Percentiles rank a stretch among this genome's conserved stretches.
Conservation (phyloP, 2,797 vertebrate genomes). For the Cygnus olor region DNA sequence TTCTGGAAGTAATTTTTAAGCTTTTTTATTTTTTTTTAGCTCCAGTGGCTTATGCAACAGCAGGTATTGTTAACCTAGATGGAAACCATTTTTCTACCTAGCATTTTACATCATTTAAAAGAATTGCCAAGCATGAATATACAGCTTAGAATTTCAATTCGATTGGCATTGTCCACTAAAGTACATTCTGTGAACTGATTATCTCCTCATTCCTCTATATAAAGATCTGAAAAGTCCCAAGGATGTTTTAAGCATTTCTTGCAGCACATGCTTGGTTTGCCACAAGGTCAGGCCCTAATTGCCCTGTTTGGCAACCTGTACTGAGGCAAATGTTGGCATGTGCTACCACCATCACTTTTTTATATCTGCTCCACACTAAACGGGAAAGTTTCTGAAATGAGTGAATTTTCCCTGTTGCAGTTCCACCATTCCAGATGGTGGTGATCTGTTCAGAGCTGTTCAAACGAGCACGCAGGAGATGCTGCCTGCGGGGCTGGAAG, state of each 20-base stretch:
- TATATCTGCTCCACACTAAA: not conserved
- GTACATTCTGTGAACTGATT: not conserved
- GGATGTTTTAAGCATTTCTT: not conserved
- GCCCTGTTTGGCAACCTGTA: not conserved
- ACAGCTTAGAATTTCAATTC: slow-evolving; percentile 1
- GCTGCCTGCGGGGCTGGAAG: rapidly evolving
- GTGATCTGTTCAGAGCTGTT: rapidly evolving
- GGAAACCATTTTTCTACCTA: slow-evolving; percentile 20
- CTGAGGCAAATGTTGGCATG: not conserved
- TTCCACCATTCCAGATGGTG: not conserved
- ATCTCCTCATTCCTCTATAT: not conserved
- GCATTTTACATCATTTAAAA: not conserved
- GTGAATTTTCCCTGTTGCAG: not conserved
- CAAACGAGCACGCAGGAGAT: not conserved
- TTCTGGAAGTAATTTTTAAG: slow-evolving; percentile 14
- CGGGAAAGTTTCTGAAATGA: not conserved
- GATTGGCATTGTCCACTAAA: not conserved
- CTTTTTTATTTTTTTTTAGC: not conserved
- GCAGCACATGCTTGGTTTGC: not conserved
- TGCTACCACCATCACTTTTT: not conserved
- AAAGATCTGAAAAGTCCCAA: not conserved
- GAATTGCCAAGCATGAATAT: not conserved
- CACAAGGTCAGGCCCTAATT: not conserved
- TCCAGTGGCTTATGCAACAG: slow-evolving; percentile 9
- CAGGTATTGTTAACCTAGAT: slow-evolving; percentile 11